A percentile compares a stretch with the other conserved stretches of the same genome.
These are phyloP conservation scores for Petrocephalus microphthalmus DNA, from an alignment of 2,113 vertebrate genomes.

Conservation along the genomic window DNA sequence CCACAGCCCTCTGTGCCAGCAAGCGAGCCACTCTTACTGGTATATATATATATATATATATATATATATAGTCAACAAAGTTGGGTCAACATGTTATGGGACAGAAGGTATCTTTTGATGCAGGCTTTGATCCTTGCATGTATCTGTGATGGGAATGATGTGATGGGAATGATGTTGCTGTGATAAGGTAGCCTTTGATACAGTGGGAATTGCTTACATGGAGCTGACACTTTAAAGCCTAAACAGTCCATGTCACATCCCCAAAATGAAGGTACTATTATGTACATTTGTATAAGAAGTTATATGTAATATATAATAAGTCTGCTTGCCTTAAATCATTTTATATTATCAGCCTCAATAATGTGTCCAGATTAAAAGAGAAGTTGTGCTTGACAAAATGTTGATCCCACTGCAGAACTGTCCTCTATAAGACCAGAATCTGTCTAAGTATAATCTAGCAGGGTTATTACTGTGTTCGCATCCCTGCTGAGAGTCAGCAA, in stretches of 20 bases:
- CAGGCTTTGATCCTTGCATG: background rate
- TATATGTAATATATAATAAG: background rate
- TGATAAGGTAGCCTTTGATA: background rate
- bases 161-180: background rate
- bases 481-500: conserved; percentile 50
- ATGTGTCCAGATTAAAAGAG: background rate
- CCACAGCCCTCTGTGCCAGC: background rate
- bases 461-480: conserved; percentile 46
- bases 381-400: conserved; percentile 3
- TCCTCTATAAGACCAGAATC: background rate
- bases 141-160: background rate
- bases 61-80: background rate
- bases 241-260: background rate
- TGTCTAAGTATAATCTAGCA: conserved; percentile 14
- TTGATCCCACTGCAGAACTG: background rate
- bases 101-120: background rate
- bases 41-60: background rate
- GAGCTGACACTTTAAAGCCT: background rate
- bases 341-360: background rate
- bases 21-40: too few species aligned
- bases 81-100: background rate
- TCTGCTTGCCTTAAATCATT: background rate
- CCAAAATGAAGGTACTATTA: background rate
- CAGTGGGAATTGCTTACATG: background rate
- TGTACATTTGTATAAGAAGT: background rate